These are phyloP conservation scores for Cheilosia variabilis DNA, from an alignment of 2,888 invertebrate genomes.

Conservation along the genomic window DNA sequence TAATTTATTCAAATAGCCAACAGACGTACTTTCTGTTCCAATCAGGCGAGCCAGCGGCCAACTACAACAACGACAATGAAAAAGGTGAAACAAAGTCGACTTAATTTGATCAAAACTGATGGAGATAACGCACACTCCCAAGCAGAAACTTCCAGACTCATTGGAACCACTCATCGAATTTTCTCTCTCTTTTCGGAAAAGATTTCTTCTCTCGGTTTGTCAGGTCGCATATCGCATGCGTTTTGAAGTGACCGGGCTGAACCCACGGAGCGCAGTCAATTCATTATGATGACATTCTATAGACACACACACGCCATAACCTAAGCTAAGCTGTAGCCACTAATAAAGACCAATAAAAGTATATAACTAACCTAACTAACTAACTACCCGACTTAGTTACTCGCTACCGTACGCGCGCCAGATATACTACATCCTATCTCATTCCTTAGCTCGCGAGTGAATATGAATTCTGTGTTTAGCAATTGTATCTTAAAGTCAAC, in stretches of 20 bases:
- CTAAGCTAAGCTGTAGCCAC: constrained; percentile 37
- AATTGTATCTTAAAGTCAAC: constrained; percentile 55
- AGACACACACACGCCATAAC: constrained; percentile 27
- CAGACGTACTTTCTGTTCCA: constrained; percentile 4
- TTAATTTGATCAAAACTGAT: constrained; percentile 7
- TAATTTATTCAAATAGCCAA: constrained; percentile 21
- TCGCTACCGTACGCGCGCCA: constrained; percentile 49
- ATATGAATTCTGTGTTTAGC: constrained; percentile 39
- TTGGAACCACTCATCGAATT: not conserved
- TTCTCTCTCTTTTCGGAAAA: constrained; percentile 6
- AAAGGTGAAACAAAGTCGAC: constrained; percentile 10
- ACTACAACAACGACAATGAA: not conserved
- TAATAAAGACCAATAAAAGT: constrained; percentile 69
- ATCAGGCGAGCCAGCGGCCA: not conserved
- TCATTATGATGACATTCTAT: not conserved
- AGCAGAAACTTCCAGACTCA: constrained; percentile 13
- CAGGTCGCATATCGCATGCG: not conserved
- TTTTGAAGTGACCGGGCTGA: constrained; percentile 37
- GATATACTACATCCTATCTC: constrained; percentile 31
- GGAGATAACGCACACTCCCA: constrained; percentile 1
- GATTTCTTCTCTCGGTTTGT: constrained; percentile 18
- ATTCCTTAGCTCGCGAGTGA: constrained; percentile 41
- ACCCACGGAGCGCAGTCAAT: constrained; percentile 15
- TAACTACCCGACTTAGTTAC: constrained; percentile 61
- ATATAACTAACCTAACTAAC: constrained; percentile 51